Conservation (phyloP, 2,888 invertebrate genomes). For the Cantharis rufa region DNA sequence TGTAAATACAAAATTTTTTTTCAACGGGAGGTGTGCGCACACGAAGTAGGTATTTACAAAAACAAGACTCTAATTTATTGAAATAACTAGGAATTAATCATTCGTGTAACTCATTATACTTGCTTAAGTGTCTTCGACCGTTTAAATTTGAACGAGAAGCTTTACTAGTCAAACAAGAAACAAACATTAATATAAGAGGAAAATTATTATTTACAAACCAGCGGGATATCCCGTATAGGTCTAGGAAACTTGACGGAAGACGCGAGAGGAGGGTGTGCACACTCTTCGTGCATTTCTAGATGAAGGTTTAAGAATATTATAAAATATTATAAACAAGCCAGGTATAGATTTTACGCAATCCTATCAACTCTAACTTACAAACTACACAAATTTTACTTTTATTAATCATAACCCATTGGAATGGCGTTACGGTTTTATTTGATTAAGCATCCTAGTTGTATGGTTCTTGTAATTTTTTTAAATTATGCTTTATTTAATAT, state of each 20-base stretch:
- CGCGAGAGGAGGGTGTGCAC: constrained; percentile 25
- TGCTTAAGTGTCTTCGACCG: constrained; percentile 15
- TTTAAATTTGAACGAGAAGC: constrained; percentile 33
- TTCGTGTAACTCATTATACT: constrained; percentile 14
- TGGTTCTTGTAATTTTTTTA: neutral
- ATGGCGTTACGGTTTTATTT: neutral
- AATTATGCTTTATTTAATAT: neutral
- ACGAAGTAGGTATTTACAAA: neutral
- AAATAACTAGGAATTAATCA: constrained; percentile 23
- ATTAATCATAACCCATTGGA: constrained; percentile 17
- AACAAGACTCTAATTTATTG: constrained; percentile 22
- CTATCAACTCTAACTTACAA: constrained; percentile 19
- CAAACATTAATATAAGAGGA: constrained; percentile 52
- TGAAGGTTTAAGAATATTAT: constrained; percentile 46
- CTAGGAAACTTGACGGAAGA: constrained; percentile 33
- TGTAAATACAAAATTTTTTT: neutral
- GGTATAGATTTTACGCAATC: constrained; percentile 37
- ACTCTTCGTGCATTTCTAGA: constrained; percentile 47
- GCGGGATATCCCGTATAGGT: constrained; percentile 42
- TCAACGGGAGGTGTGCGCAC: neutral
- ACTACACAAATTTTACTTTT: constrained; percentile 23
- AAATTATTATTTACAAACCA: constrained; percentile 53
- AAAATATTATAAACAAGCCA: constrained; percentile 49
- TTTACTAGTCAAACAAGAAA: constrained; percentile 42
- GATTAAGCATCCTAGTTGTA: neutral